Evolutionary conservation across 2,888 invertebrate genomes (phyloP).

Genomic region (Sturmia bella): DNA sequence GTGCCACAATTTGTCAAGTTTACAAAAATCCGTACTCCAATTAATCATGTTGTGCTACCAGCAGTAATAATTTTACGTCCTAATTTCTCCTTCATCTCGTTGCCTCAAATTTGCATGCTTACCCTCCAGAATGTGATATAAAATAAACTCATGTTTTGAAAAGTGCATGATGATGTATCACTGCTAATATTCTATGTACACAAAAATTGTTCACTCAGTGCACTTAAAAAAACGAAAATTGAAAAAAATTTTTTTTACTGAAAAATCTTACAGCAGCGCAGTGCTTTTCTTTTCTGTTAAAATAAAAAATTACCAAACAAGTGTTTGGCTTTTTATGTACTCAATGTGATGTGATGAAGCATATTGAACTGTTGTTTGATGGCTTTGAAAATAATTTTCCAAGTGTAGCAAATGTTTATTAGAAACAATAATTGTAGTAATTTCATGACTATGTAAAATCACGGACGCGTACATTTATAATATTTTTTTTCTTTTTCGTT

Average conservation of each 20-base stretch:
- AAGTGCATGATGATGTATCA: conserved; percentile 62
- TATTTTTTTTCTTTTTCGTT: conserved; percentile 43
- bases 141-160: conserved; percentile 56
- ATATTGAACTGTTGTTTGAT: too few species aligned
- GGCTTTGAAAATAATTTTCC: conserved; percentile 19
- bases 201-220: conserved; percentile 29
- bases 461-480: conserved; percentile 35
- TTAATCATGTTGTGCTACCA: conserved; percentile 68
- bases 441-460: conserved; percentile 51
- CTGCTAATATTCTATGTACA: conserved; percentile 60
- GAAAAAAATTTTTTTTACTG: background rate
- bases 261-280: too few species aligned
- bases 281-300: too few species aligned
- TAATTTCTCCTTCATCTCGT: conserved; percentile 35
- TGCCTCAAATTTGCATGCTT: conserved; percentile 2
- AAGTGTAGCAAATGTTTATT: conserved; percentile 6
- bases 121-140: conserved; percentile 2
- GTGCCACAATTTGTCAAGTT: conserved; percentile 71
- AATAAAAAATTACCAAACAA: too few species aligned
- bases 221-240: conserved; percentile 6
- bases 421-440: conserved; percentile 22
- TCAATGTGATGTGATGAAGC: too few species aligned
- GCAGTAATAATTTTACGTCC: conserved; percentile 44
- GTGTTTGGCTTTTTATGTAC: too few species aligned
- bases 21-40: conserved; percentile 70